Percentiles rank a stretch among this genome's conserved stretches.
Conservation (phyloP, 2,888 invertebrate species). For the Apamea crenata region DNA sequence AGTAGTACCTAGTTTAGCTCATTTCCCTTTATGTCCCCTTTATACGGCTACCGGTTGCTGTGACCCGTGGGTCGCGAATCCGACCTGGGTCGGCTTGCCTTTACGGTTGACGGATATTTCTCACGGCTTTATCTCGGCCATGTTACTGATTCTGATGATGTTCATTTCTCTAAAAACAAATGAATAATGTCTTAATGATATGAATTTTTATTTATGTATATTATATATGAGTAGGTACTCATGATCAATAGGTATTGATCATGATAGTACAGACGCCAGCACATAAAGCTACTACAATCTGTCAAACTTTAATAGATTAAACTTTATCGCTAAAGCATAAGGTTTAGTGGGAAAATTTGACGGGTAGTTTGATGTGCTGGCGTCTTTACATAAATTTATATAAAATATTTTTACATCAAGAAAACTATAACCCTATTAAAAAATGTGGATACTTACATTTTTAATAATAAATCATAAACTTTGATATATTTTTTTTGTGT, state of each 20-base stretch:
- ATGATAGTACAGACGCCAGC: not conserved
- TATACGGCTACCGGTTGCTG: conserved; percentile 23
- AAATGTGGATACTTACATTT: not conserved
- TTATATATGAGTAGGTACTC: not conserved
- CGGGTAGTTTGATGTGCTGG: too few species aligned
- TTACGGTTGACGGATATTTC: conserved; percentile 44
- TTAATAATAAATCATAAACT: not conserved
- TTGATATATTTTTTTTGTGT: too few species aligned
- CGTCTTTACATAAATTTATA: not conserved
- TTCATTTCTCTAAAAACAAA: not conserved
- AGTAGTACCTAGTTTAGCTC: not conserved
- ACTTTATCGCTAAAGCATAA: too few species aligned
- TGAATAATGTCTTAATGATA: too few species aligned
- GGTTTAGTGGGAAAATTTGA: too few species aligned
- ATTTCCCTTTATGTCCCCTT: conserved; percentile 14
- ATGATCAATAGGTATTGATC: too few species aligned
- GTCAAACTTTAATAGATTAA: too few species aligned
- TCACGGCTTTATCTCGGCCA: conserved; percentile 16
- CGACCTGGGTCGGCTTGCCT: conserved; percentile 40
- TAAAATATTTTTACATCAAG: too few species aligned
- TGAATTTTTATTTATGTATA: not conserved
- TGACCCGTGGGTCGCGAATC: conserved; percentile 44
- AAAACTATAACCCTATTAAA: not conserved
- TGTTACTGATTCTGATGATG: not conserved
- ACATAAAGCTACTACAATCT: too few species aligned